Base-by-base conservation (phyloP, 1,140 invertebrate species). In the Drosophila pseudoananassae region DNA sequence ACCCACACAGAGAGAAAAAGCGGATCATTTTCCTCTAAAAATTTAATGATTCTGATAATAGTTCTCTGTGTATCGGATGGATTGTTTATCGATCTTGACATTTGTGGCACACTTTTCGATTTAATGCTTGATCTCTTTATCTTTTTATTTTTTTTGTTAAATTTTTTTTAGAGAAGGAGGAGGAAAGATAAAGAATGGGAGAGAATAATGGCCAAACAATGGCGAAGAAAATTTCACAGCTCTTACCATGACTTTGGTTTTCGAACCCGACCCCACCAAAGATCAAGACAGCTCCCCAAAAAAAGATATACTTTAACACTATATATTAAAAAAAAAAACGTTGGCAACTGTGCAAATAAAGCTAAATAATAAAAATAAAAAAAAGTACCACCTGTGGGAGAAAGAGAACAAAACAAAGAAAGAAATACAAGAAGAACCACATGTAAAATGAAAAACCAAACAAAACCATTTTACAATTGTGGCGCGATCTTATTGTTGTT, bases 391-490 rank as follows among this genome's bases (percentile, higher is more conserved):
- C 63, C 63, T 64, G 66, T 70, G 64, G 50, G 51, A 17, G 31
- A 49, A 64, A 23, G 14, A 33, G 45, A 29, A 38, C 4, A 47
- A 49, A 29, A 45, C 27, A 15, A 12, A 60, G 46, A 25, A 46
- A 50, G 43, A 29, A 33, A 55, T 56, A 66, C 56, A 73, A 77
- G 17, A 76, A 27, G 36, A 58, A 64, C 49, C 57, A 66, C 76
- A 83, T 84, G 77, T 84, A 84, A 84, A 84, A 84, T 84, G 72
- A 84, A 84, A 84, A 84, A 36, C 72, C 70, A 83, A 82, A 83
- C 76, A 84, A 81, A 81, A 77, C 49, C 74, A 76, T 72, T 78
- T 73, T 78, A 79, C 81, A 85, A 85, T 85, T 66, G 63, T 66
- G 59, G 63, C 63, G 61, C 54, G 64, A 46, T 46, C 43, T 46